Base-by-base conservation (phyloP, 2,113 vertebrate species). In the Charadrius vociferus region DNA sequence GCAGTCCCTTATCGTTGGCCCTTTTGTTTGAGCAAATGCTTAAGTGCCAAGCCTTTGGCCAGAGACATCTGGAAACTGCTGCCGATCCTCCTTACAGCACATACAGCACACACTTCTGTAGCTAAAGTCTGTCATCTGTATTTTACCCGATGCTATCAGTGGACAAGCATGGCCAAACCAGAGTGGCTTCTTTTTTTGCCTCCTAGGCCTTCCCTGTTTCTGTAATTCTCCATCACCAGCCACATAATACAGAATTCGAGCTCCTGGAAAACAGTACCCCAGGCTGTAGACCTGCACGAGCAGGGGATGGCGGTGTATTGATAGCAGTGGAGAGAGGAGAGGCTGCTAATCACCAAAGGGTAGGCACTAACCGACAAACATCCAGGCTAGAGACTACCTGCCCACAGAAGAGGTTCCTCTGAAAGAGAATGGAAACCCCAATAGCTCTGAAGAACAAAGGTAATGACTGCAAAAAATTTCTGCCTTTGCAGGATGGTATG, bases 1-100 rank as follows among this genome's bases (percentile, higher is more conserved):
- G 95, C 93, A 97, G 96, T 94, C 89, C 96, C 95, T 96, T 95
- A 96, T 95, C 95, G 93, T 94, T 96, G 93, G 94, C 93, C 94
- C 94, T 95, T 95, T 97, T 97, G 91, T 97, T 97, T 95, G 85
- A 95, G 87, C n/a, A 93, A 95, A 93, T 93, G 89, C 58, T 95
- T 95, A 82, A 97, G 89, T 90, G 93, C 95, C 95, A 95, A 95
- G 95, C 92, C 96, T 97, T 90, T 79, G 88, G 95, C 81, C 91
- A 88, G 84, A 94, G 87, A 95, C 89, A 96, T 95, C 94, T 96
- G 95, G 93, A 83, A 95, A 86, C 58, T 93, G 84, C 83, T 94
- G 83, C 87, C 66, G 81, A 14, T 91, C 91, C 41, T 95, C 61
- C 86, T 86, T 3, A 22, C 47, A 71, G 53, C 82, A 74, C 56